Base-by-base conservation (phyloP, 1,140 invertebrate genomes). In the Bombus cullumanus region DNA sequence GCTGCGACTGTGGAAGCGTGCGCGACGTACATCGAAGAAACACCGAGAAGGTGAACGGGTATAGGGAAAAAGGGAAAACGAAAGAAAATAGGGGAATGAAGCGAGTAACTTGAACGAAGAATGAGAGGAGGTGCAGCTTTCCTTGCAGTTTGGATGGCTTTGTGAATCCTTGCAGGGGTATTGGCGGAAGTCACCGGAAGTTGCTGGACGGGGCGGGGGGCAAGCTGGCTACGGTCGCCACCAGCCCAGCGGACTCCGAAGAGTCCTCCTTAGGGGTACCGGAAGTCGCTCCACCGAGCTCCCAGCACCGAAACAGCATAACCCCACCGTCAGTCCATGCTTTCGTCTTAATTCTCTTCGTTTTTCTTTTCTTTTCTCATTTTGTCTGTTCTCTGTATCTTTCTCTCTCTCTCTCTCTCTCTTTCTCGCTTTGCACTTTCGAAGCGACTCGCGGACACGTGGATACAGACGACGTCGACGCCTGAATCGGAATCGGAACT, bases 111-210 rank as follows among this genome's bases (percentile, higher is more conserved):
- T 22, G 47, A 53, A 53, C 1, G 18, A 53, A 22, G 47, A 41
- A 53, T 57, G 75, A 73, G 53, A 57, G 68, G 64, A 57, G 68
- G 59, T 68, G 75, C 53, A 66, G 89, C 85, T 91, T 81, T 91
- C 88, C 92, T 92, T 92, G 82, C 92, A 93, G 90, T 94, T 92
- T 91, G 93, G 93, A 93, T 85, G 92, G 92, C 91, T 93, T 92
- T 93, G 79, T 91, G 89, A 92, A 95, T 94, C 91, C 93, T 94
- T 95, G 89, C 94, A 95, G 95, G 93, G 94, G 94, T 92, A 94
- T 95, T 93, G 95, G 92, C 93, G 95, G 95, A 91, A 92, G 95
- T 78, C 96, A 96, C 92, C 94, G 96, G 79, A 96, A 96, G 92
- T 94, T 96, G 85, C 93, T 96, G 92, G 96, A 96, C 89, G 95